A percentile compares a stretch with the other conserved stretches of the same genome.
phyloP scores from a whole-genome alignment of 2,888 invertebrate genomes.

The Cephonodes hylas region DNA sequence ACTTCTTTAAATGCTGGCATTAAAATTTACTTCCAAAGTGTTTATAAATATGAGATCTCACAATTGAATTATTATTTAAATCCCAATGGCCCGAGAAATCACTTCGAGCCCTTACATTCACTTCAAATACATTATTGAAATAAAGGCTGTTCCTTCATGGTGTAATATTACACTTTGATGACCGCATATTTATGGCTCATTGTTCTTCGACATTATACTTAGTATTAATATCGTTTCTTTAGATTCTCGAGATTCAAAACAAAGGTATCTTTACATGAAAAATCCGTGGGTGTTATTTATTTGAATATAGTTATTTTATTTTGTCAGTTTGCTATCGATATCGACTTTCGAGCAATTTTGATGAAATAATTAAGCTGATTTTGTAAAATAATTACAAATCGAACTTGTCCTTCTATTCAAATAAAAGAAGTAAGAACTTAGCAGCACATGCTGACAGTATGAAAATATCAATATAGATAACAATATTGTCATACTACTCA shows the following conservation, averaged over 20 bases:
- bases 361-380: background rate
- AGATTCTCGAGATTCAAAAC: constrained; percentile 44
- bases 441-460: background rate
- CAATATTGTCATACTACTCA: too few relatives aligned
- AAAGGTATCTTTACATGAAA: constrained; percentile 41
- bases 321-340: background rate
- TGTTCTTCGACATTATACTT: constrained; percentile 68
- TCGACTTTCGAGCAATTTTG: background rate
- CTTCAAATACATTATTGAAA: constrained; percentile 54
- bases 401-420: too few relatives aligned
- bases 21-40: background rate
- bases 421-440: background rate
- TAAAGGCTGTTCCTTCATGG: constrained; percentile 58
- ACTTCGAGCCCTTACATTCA: constrained; percentile 36
- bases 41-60: background rate
- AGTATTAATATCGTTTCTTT: constrained; percentile 64
- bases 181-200: constrained; percentile 71
- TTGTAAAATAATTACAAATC: background rate
- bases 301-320: constrained; percentile 5
- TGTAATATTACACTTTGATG: constrained; percentile 69
- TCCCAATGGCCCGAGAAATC: constrained; percentile 41
- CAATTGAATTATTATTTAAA: constrained; percentile 19
- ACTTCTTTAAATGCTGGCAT: background rate
- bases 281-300: constrained; percentile 14
- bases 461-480: too few relatives aligned